A percentile compares a stretch with the other conserved stretches of the same genome.
phyloP scores from a whole-genome alignment of 2,797 vertebrate genomes.

The Malacoctenus gilli region DNA sequence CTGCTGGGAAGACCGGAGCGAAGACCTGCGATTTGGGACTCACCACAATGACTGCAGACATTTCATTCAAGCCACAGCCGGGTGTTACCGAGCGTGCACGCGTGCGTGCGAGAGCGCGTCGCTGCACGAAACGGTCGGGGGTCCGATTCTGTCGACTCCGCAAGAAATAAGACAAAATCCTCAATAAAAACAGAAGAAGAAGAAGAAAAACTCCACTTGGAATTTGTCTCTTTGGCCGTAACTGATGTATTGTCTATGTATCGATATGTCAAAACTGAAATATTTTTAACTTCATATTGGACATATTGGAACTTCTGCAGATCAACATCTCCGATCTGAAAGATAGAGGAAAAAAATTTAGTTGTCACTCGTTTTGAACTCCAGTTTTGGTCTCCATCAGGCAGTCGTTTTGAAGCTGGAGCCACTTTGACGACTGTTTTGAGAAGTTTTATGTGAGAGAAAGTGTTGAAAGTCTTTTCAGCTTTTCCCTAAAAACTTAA shows the following conservation, averaged over 20 bases:
- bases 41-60: conserved; percentile 74
- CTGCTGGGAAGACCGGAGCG: conserved; percentile 70
- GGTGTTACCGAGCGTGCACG: conserved; percentile 30
- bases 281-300: background rate
- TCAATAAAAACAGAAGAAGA: conserved; percentile 6
- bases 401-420: too few relatives aligned
- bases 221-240: too few relatives aligned
- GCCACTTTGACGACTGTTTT: too few relatives aligned
- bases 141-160: conserved; percentile 34
- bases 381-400: background rate
- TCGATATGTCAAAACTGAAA: too few relatives aligned
- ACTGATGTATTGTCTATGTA: too few relatives aligned
- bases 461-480: too few relatives aligned
- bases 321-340: background rate
- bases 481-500: too few relatives aligned
- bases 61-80: conserved; percentile 71
- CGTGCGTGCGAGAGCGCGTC: conserved; percentile 11
- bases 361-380: background rate
- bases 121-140: conserved; percentile 20
- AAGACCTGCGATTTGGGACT: conserved; percentile 59
- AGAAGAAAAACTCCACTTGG: too few relatives aligned
- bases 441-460: too few relatives aligned
- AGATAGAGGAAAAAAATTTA: background rate
- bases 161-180: conserved; percentile 19
- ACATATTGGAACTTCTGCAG: background rate